These are phyloP conservation scores for Scaptomyza flava DNA, from an alignment of 2,888 invertebrate species.

Conservation along the genomic window DNA sequence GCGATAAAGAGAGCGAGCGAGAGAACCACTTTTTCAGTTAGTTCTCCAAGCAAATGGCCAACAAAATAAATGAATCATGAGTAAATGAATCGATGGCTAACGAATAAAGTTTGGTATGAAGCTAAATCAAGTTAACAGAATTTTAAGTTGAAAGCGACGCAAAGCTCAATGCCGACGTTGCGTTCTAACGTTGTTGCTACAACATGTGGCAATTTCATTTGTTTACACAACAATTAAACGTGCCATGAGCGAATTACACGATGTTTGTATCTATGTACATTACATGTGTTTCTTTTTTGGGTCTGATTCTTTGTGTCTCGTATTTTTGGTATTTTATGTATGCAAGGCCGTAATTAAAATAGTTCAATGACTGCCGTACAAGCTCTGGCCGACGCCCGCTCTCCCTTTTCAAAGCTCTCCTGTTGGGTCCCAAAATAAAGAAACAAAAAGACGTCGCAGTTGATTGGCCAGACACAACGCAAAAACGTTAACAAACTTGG, in stretches of 20 bases:
- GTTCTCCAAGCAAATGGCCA: conserved; percentile 32
- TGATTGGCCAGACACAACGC: conserved; percentile 28
- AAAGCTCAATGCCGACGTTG: conserved; percentile 43
- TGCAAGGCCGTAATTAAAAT: conserved; percentile 72
- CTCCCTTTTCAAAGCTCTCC: not conserved
- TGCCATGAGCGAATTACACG: conserved; percentile 39
- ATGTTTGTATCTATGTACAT: not conserved
- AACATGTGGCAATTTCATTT: conserved; percentile 64
- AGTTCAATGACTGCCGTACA: conserved; percentile 73
- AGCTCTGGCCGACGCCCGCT: conserved; percentile 29
- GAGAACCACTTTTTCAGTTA: conserved; percentile 28
- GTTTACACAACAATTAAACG: conserved; percentile 69
- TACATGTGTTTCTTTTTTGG: not conserved
- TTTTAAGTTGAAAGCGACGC: conserved; percentile 28
- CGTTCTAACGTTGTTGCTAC: conserved; percentile 22
- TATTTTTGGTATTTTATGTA: conserved; percentile 34
- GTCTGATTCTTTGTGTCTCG: conserved; percentile 19
- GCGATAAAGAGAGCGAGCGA: conserved; percentile 22
- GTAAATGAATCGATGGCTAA: conserved; percentile 39
- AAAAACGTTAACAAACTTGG: conserved; percentile 18
- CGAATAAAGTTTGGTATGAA: conserved; percentile 1
- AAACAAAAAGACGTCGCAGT: conserved; percentile 30
- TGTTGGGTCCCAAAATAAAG: conserved; percentile 11
- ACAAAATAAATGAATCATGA: conserved; percentile 38
- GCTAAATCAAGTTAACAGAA: conserved; percentile 18